phyloP scores from a whole-genome alignment of 2,797 vertebrate genomes.

The Decapterus maruadsi region DNA sequence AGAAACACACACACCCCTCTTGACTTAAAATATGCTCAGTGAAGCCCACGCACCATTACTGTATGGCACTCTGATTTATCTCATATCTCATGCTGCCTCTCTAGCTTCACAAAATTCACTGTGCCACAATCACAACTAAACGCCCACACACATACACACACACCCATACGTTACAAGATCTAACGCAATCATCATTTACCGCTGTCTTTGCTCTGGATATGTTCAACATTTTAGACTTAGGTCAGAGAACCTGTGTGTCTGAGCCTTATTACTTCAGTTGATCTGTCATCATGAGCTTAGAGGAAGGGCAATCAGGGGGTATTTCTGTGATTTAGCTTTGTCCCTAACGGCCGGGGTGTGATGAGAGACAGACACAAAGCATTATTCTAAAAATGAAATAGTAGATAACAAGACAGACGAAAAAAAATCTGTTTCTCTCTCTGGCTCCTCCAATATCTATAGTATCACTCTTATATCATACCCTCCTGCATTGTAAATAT shows the following conservation, averaged over 20 bases:
- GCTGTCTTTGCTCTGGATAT: slow-evolving; percentile 28
- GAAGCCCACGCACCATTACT: slow-evolving; percentile 74
- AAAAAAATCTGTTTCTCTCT: neutral
- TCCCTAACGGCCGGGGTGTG: neutral
- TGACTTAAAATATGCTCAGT: slow-evolving; percentile 66
- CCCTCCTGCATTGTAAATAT: neutral
- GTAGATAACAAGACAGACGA: neutral
- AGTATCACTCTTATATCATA: neutral
- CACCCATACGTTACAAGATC: slow-evolving; percentile 5
- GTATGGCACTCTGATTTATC: slow-evolving; percentile 69
- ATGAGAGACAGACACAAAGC: slow-evolving; percentile 1
- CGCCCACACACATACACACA: slow-evolving; percentile 10
- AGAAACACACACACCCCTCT: slow-evolving; percentile 60
- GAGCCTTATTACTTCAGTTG: slow-evolving; percentile 14
- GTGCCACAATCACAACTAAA: slow-evolving; percentile 13
- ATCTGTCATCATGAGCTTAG: slow-evolving; percentile 35
- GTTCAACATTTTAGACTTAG: slow-evolving; percentile 30
- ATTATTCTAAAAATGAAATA: neutral
- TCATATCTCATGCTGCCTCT: slow-evolving; percentile 50
- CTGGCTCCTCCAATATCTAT: neutral
- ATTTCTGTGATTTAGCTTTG: neutral
- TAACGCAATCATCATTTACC: slow-evolving; percentile 33
- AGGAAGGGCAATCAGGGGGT: neutral
- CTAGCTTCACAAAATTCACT: slow-evolving; percentile 33
- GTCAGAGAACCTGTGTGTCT: slow-evolving; percentile 24